Base-by-base conservation (phyloP, 2,797 vertebrate genomes). In the Zenarchopterus dispar region DNA sequence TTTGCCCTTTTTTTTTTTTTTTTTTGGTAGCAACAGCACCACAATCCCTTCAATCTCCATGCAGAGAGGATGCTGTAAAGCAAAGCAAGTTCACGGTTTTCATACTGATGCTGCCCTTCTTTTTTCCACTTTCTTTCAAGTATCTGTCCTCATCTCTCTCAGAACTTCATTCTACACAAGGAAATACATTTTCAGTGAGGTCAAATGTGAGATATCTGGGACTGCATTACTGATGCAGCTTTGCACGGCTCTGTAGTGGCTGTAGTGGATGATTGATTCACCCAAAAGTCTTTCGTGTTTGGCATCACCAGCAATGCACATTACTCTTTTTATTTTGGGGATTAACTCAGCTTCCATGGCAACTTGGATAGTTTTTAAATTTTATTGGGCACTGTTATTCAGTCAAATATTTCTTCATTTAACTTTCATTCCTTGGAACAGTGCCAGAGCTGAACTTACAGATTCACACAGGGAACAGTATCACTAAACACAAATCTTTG, bases 181-280 rank as follows among this genome's bases (percentile, higher is more conserved):
- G 61, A 74, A 81, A 81, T 87, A 13, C 13, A 72, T 83, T 84
- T 77, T 75, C 43, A 15, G 70, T 73, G 67, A 86, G 84, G 83
- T 86, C 78, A 88, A 86, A 87, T 67, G 77, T 77, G 74, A 78
- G 59, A 80, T 77, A 73, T 82, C 66, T 62, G 44, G 43, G 45
- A 28, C 48, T 85, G 84, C 87, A 88, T 82, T 77, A 89, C 86
- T 85, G 61, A 87, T 81, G 51, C 22, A 21, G 70, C 59, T 73
- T 53, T 36, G 54, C 45, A 43, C 23, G 8, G 54, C 28, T 73
- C 52, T 36, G 61, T 62, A 51, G 23, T 64, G 47, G 24, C 36
- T 75, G 75, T 79, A 65, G 31, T 24, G 15, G 18, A 74, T 58
- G 57, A 67, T 22, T 22, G 17, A n/a, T 69, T 76, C 46, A 33